Evolutionary conservation across 2,797 vertebrate genomes (phyloP).

Genomic region (Malacoctenus gilli): DNA sequence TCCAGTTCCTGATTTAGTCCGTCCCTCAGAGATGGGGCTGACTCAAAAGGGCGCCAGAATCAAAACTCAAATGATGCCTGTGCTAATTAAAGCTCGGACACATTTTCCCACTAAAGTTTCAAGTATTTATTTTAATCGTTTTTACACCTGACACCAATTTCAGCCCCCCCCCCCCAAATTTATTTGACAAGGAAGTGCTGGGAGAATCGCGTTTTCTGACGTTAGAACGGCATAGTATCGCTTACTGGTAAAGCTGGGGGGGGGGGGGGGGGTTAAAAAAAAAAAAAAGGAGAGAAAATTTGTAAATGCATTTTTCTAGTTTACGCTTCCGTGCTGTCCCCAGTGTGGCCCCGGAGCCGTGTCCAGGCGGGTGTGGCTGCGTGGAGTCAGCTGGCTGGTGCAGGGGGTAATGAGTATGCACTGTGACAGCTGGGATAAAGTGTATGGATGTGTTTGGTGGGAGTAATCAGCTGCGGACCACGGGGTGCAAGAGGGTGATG

Average conservation of each 20-base stretch:
- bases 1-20: conserved; percentile 42
- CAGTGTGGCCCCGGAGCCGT: conserved; percentile 64
- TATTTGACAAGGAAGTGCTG: not conserved
- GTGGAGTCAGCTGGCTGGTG: conserved; percentile 78
- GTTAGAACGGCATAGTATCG: not conserved
- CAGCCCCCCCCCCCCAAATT: too few relatives aligned
- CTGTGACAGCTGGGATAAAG: conserved; percentile 83
- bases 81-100: too few relatives aligned
- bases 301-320: conserved; percentile 52
- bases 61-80: conserved; percentile 58
- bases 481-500: conserved; percentile 77
- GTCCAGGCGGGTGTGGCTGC: conserved; percentile 71
- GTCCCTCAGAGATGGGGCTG: conserved; percentile 25
- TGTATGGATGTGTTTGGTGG: conserved; percentile 84
- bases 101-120: too few relatives aligned
- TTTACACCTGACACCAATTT: conserved; percentile 6
- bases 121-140: conserved; percentile 4
- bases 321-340: conserved; percentile 48
- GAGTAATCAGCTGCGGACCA: conserved; percentile 84
- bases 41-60: conserved; percentile 46
- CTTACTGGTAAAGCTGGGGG: conserved; percentile 8
- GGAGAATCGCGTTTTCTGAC: not conserved
- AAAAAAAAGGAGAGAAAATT: conserved; percentile 22
- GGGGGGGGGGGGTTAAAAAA: too few relatives aligned
- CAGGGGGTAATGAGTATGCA: conserved; percentile 82